phyloP scores from a whole-genome alignment of 2,888 invertebrate species.

The Operophtera brumata region DNA sequence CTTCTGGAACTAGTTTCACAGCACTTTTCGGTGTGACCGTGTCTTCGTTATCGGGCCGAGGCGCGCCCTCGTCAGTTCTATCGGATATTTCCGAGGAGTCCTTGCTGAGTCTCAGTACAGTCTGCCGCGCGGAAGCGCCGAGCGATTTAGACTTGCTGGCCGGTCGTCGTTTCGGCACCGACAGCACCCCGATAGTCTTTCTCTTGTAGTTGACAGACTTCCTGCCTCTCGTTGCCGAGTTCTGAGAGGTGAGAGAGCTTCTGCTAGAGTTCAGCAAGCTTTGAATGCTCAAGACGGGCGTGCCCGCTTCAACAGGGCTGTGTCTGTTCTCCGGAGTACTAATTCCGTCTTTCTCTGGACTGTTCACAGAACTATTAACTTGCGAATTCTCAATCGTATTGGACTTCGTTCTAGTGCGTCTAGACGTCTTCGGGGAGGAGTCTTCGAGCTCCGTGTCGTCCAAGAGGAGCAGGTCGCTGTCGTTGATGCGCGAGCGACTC shows the following conservation, averaged over 20 bases:
- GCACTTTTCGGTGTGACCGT: constrained; percentile 65
- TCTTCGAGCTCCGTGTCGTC: constrained; percentile 44
- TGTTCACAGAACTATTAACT: constrained; percentile 1
- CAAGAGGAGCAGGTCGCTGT: constrained; percentile 48
- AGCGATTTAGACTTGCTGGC: constrained; percentile 47
- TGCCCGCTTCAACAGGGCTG: constrained; percentile 54
- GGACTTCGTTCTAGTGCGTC: constrained; percentile 34
- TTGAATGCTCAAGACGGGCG: constrained; percentile 64
- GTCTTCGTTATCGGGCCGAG: constrained; percentile 41
- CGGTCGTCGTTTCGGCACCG: constrained; percentile 33
- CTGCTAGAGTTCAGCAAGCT: constrained; percentile 55
- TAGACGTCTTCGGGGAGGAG: constrained; percentile 47
- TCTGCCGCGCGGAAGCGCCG: constrained; percentile 35
- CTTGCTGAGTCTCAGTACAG: constrained; percentile 38
- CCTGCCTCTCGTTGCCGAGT: constrained; percentile 28
- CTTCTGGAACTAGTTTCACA: constrained; percentile 56
- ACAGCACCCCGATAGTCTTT: constrained; percentile 49
- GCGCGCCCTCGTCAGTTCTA: constrained; percentile 32
- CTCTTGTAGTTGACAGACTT: constrained; percentile 35
- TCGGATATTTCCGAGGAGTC: constrained; percentile 41
- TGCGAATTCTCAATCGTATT: constrained; percentile 2
- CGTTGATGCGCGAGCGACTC: constrained; percentile 54
- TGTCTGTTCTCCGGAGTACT: constrained; percentile 56
- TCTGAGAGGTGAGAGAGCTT: constrained; percentile 36
- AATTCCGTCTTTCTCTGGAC: constrained; percentile 37